Base-by-base conservation (phyloP, 2,113 vertebrate genomes). In the Mormyrus iriodes region DNA sequence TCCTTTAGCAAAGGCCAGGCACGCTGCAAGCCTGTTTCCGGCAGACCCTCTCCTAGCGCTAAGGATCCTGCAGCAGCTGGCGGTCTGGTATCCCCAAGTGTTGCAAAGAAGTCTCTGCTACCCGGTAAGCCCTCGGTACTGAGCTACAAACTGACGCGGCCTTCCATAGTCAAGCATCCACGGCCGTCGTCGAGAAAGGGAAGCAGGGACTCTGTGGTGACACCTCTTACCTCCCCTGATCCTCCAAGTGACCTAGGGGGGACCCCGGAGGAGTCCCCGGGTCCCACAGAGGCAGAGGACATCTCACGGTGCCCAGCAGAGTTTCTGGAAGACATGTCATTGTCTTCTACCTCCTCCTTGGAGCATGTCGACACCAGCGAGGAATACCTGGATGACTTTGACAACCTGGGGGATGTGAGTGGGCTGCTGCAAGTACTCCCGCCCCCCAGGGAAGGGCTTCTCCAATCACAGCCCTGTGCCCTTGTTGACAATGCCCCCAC, bases 381-480 rank as follows among this genome's bases (percentile, higher is more conserved):
- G 95, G 98, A 99, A 92, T 98, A 98, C 82, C 97, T 97, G 89
- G 98, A 99, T 73, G 98, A 98, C 91, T 98, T 99, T n/a, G 97
- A 96, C 91, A 94, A 95, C 90, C 88, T 93, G 90, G 95, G 95
- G 12, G 93, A 93, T 0, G 95, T 95, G 21, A 93, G 93, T 0
- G 93, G 90, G 7, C 46, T 94, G 0, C 89, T 95, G 52, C 90
- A 94, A 46, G 90, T 95, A 12, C 91, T 94, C 8, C 91, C 94
- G 21, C 89, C 93, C 69, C 92, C 92, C 73, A 92, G 93, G 0
- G 93, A 93, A 0, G 94, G 93, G 7, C 91, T 94, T 0, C 94
- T 92, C 90, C 93, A 90, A 4, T 93, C 94, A 0, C 92, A 92
- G 7, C 58, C 93, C 83, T 13, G 4, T 91, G 90, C 86, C 90